phyloP scores from a whole-genome alignment of 2,888 invertebrate genomes.

The Spodoptera littoralis region DNA sequence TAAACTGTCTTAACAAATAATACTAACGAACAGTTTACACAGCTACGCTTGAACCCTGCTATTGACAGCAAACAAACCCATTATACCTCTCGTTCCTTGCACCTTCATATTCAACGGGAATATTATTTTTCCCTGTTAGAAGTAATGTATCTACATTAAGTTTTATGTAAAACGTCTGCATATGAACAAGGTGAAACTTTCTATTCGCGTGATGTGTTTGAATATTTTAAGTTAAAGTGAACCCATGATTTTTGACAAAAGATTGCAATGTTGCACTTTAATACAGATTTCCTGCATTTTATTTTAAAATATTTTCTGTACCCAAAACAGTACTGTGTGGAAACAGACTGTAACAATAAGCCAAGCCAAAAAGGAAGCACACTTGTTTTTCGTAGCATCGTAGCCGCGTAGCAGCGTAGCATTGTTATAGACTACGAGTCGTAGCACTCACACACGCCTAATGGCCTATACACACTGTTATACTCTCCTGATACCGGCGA shows the following conservation, averaged over 20 bases:
- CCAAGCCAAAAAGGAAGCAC: constrained; percentile 56
- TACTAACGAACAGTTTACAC: constrained; percentile 18
- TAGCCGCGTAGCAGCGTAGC: constrained; percentile 59
- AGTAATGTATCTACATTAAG: not conserved
- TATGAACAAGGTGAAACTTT: too few relatives aligned
- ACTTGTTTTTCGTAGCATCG: constrained; percentile 62
- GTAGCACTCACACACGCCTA: constrained; percentile 53
- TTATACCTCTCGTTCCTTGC: constrained; percentile 17
- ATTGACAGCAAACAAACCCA: constrained; percentile 42
- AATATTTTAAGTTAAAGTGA: too few relatives aligned
- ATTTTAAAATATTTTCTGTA: constrained; percentile 15
- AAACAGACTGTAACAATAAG: constrained; percentile 44
- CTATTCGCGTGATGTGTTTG: too few relatives aligned
- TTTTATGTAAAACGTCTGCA: not conserved
- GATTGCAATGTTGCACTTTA: not conserved
- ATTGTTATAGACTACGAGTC: constrained; percentile 57
- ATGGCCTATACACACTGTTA: constrained; percentile 65
- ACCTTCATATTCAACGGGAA: constrained; percentile 23
- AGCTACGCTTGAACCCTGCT: constrained; percentile 24
- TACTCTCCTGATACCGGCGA: constrained; percentile 6
- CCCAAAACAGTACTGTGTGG: constrained; percentile 31
- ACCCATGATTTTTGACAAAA: too few relatives aligned
- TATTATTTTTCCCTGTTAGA: constrained; percentile 1
- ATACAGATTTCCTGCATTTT: not conserved
- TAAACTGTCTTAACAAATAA: constrained; percentile 9